Evolutionary conservation across 2,113 vertebrate species (phyloP).

Genomic region (Corythaeola cristata): DNA sequence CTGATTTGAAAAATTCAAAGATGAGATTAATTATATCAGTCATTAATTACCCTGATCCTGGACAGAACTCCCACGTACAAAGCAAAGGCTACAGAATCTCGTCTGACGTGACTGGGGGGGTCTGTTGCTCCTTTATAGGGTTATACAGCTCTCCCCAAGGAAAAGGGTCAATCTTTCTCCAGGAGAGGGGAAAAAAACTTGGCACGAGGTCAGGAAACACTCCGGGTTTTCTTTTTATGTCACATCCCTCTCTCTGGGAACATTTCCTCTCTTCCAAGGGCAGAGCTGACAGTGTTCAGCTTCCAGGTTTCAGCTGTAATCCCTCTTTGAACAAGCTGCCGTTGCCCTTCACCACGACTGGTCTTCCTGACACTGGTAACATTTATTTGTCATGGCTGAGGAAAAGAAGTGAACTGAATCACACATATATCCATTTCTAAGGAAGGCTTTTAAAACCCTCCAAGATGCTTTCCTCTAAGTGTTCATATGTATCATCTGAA

Average conservation of each 20-base stretch:
- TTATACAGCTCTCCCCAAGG: not conserved
- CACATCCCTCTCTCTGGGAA: not conserved
- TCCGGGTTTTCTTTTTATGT: not conserved
- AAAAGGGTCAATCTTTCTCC: not conserved
- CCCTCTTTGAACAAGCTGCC: not conserved
- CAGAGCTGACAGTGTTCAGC: not conserved
- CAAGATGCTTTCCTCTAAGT: slow-evolving; percentile 23
- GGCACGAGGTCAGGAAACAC: not conserved
- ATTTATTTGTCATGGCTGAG: slow-evolving; percentile 28
- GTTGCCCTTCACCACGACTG: not conserved
- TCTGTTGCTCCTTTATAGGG: not conserved
- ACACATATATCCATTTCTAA: slow-evolving; percentile 19
- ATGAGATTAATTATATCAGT: not conserved
- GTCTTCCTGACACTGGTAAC: not conserved
- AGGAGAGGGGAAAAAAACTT: not conserved
- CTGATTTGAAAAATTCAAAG: not conserved
- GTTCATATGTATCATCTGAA: not conserved
- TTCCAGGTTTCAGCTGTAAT: not conserved
- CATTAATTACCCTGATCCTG: not conserved
- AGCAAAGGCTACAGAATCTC: not conserved
- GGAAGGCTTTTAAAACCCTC: slow-evolving; percentile 32
- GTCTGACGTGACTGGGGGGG: fast-evolving
- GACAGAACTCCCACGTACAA: not conserved
- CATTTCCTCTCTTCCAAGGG: not conserved
- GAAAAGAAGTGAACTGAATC: not conserved